These are phyloP conservation scores for Microchirus variegatus DNA, from an alignment of 2,797 vertebrate genomes.

Conservation along the genomic window DNA sequence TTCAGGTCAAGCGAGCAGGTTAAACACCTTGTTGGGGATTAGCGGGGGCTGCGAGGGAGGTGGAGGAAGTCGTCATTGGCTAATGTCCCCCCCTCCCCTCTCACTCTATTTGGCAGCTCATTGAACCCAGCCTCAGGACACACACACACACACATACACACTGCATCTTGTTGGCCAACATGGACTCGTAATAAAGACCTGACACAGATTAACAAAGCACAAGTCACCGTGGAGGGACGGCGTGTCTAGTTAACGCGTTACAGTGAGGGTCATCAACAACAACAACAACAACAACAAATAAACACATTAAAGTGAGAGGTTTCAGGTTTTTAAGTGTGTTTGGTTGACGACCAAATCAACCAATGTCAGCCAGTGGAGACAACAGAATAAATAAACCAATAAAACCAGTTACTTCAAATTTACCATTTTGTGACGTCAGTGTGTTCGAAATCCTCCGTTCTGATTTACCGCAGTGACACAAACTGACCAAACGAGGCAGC, in stretches of 20 bases:
- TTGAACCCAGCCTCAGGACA: conserved; percentile 52
- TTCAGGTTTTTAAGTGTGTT: too few species aligned
- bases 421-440: too few species aligned
- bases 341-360: too few species aligned
- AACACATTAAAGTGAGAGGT: neutral
- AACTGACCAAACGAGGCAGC: too few species aligned
- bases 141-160: conserved; percentile 42
- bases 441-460: too few species aligned
- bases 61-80: conserved; percentile 61
- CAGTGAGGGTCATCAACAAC: conserved; percentile 4
- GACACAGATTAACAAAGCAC: conserved; percentile 41
- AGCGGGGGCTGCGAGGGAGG: conserved; percentile 54
- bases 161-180: conserved; percentile 61
- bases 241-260: conserved; percentile 45
- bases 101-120: conserved; percentile 41
- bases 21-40: conserved; percentile 82
- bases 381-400: too few species aligned
- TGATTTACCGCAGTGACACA: too few species aligned
- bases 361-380: too few species aligned
- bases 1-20: conserved; percentile 70
- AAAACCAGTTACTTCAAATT: too few species aligned
- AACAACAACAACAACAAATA: conserved; percentile 8
- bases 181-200: conserved; percentile 47
- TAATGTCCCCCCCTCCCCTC: conserved; percentile 51
- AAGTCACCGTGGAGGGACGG: conserved; percentile 37